Evolutionary conservation across 2,888 invertebrate genomes (phyloP), one percentile per base, ranked within the genome.

Genomic region (Notodonta dromedarius): DNA sequence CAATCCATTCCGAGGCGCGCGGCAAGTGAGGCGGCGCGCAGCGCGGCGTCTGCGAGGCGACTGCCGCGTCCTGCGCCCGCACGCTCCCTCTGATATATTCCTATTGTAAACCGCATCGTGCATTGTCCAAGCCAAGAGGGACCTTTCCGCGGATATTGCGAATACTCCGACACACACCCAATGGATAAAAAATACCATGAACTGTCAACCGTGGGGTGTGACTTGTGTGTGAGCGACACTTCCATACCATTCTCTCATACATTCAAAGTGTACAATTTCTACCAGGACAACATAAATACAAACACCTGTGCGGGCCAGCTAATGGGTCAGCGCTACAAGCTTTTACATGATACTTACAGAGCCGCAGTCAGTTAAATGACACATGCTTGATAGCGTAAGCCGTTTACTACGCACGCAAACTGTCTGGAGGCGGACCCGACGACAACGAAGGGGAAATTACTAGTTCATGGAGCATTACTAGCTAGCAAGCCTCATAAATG

Each of bases 61-160:
- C 93, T 93, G 93, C 90, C 91, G 92, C 88, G 85, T 87, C 90
- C 88, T 87, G 88, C 88, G 82, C 88, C 86, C 88, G 84, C 87
- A 73, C 84, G 78, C 79, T 84, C 86, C 83, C 85, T 80, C 80
- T 77, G 75, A 73, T 78, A 73, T 83, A 78, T 80, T 84, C 85
- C 84, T 82, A 87, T 87, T 87, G 85, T 85, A 78, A 81, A 72
- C 69, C 70, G 74, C 80, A 66, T 68, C 80, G 80, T 84, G 73
- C 84, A 84, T 87, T 87, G 86, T 85, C 79, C 81, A 76, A 76
- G 70, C 74, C 78, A 78, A 79, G 76, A 81, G 73, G 70, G 76
- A 71, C 74, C 74, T 77, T 73, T 76, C 76, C 75, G 76, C 76
- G 77, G 79, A 82, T 76, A 81, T 79, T 74, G 74, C 78, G 65